Percentiles rank a stretch among this genome's conserved stretches.
Conservation (phyloP, 2,888 invertebrate genomes). For the Eilema depressum region DNA sequence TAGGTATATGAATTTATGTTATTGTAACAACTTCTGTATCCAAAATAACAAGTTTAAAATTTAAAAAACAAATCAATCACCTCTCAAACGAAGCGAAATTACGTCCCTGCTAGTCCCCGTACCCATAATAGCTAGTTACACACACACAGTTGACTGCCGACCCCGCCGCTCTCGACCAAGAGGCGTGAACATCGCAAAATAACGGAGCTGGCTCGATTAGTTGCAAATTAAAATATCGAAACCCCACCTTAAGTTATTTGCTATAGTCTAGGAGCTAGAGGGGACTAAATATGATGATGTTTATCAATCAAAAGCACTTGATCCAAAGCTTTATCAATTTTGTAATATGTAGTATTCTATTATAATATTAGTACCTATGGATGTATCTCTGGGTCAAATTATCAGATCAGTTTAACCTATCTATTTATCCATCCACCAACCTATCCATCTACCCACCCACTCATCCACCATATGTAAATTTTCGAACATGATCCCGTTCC, state of each 20-base stretch:
- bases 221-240: slow-evolving; percentile 63
- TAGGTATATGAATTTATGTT: too few species aligned
- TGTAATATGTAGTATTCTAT: too few species aligned
- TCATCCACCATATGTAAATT: too few species aligned
- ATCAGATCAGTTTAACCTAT: too few species aligned
- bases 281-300: not conserved
- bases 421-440: too few species aligned
- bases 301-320: not conserved
- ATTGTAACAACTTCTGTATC: too few species aligned
- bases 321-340: too few species aligned
- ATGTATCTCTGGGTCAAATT: too few species aligned
- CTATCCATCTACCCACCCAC: too few species aligned
- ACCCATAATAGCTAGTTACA: slow-evolving; percentile 9
- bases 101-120: not conserved
- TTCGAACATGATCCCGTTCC: too few species aligned
- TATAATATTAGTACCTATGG: too few species aligned
- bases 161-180: slow-evolving; percentile 33
- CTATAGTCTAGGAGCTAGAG: slow-evolving; percentile 31
- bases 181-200: slow-evolving; percentile 51
- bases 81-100: not conserved
- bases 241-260: slow-evolving; percentile 48
- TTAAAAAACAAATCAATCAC: not conserved
- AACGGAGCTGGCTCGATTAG: slow-evolving; percentile 46
- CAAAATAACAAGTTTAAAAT: not conserved
- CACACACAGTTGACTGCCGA: slow-evolving; percentile 17